Percentiles rank a stretch among this genome's conserved stretches.
Evolutionary conservation across 2,113 vertebrate genomes (phyloP).

Genomic region (Geococcyx californianus): DNA sequence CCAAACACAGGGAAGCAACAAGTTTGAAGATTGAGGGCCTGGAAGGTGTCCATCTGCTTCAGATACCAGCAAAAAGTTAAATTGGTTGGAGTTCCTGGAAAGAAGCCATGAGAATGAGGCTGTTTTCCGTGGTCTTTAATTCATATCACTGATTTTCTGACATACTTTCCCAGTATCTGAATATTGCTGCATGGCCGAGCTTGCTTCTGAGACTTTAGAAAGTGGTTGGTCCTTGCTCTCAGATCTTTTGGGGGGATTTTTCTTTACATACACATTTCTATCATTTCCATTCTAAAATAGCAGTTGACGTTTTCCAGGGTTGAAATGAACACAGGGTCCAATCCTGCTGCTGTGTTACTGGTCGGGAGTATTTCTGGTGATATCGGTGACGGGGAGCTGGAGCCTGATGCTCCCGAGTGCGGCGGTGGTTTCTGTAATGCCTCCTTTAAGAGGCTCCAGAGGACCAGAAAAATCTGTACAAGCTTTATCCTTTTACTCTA

Average conservation of each 20-base stretch:
- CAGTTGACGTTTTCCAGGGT: not conserved
- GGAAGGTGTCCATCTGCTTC: not conserved
- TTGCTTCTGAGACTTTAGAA: not conserved
- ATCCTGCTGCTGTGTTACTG: not conserved
- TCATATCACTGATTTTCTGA: fast-evolving
- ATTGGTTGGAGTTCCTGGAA: not conserved
- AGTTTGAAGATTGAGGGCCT: not conserved
- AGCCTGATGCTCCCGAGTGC: not conserved
- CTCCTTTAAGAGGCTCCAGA: not conserved
- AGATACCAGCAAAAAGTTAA: not conserved
- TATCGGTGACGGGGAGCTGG: fast-evolving
- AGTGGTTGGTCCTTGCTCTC: not conserved
- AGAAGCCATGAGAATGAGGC: not conserved
- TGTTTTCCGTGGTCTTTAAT: not conserved
- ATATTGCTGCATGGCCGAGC: not conserved
- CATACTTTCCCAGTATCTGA: no score
- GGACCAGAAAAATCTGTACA: not conserved
- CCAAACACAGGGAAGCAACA: conserved; percentile 1
- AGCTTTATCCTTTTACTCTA: not conserved
- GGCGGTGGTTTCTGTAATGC: not conserved
- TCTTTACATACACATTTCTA: not conserved
- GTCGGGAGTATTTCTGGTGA: not conserved
- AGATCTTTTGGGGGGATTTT: fast-evolving
- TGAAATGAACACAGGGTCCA: fast-evolving
- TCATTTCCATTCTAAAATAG: not conserved